These are phyloP conservation scores for Dysidea cf. avara DNA, from an alignment of 37 sponge, comb jelly and placozoan species.

Conservation along the genomic window DNA sequence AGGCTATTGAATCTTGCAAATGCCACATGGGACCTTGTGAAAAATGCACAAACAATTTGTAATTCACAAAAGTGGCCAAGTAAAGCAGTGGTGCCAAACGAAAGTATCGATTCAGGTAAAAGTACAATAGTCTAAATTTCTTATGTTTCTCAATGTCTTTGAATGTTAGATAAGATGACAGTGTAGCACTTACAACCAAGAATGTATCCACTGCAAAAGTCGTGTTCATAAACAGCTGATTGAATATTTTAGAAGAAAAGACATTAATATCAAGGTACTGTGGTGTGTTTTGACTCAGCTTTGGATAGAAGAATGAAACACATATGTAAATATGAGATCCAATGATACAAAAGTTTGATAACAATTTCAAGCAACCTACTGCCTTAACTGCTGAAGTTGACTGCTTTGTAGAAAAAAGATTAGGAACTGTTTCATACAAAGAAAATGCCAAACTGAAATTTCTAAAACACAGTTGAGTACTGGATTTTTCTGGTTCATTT, in stretches of 20 bases:
- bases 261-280: not conserved
- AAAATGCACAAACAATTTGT: constrained; percentile 3
- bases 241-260: constrained; percentile 21
- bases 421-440: constrained; percentile 40
- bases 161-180: constrained; percentile 59
- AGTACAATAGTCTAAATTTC: constrained; percentile 41
- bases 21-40: not conserved
- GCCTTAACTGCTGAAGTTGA: constrained; percentile 56
- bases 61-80: too few relatives aligned
- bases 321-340: too few relatives aligned
- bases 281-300: too few relatives aligned
- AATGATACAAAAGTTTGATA: constrained; percentile 81
- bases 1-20: too few relatives aligned
- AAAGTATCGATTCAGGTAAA: constrained; percentile 63
- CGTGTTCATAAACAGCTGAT: constrained; percentile 55
- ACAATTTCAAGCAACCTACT: constrained; percentile 63
- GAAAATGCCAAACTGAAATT: constrained; percentile 44
- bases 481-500: too few relatives aligned
- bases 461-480: not conserved
- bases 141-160: constrained; percentile 48
- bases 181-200: constrained; percentile 72
- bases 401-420: constrained; percentile 57
- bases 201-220: constrained; percentile 68
- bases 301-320: too few relatives aligned
- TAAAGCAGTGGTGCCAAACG: constrained; percentile 41